These are phyloP conservation scores for Coenonympha arcania DNA, from an alignment of 2,888 invertebrate species.

Conservation along the genomic window DNA sequence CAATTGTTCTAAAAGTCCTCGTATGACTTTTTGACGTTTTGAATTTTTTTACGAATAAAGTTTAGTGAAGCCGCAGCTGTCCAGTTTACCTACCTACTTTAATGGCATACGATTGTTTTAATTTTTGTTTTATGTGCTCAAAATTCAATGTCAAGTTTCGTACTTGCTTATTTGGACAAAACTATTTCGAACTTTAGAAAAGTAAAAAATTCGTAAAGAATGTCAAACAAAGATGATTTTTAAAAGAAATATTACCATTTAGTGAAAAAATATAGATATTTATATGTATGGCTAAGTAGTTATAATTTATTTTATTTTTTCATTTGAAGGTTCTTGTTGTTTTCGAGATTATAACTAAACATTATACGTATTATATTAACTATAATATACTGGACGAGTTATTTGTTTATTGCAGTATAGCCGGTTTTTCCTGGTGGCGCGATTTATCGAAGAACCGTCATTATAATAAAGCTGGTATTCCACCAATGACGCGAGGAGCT, in stretches of 20 bases:
- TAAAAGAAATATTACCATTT: no score
- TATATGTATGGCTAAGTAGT: no score
- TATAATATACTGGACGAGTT: not conserved
- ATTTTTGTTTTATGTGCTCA: no score
- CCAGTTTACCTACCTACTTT: no score
- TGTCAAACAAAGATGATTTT: no score
- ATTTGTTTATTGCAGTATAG: slow-evolving; percentile 2
- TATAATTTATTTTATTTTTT: not conserved
- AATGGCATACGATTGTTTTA: no score
- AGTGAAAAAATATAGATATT: no score
- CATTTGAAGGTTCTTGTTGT: not conserved
- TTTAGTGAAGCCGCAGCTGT: not conserved
- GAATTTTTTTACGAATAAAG: not conserved
- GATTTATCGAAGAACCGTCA: slow-evolving; percentile 6
- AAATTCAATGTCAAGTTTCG: not conserved
- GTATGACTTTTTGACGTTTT: not conserved
- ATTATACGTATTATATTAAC: not conserved
- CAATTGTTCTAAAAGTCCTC: not conserved
- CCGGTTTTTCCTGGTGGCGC: slow-evolving; percentile 12
- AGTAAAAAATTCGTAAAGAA: no score
- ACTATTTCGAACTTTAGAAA: no score
- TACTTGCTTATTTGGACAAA: no score
- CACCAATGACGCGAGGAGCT: not conserved
- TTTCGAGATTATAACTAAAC: not conserved
- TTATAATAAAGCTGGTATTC: not conserved